These are phyloP conservation scores for Podilymbus podiceps DNA, from an alignment of 2,113 vertebrate species.

Conservation along the genomic window DNA sequence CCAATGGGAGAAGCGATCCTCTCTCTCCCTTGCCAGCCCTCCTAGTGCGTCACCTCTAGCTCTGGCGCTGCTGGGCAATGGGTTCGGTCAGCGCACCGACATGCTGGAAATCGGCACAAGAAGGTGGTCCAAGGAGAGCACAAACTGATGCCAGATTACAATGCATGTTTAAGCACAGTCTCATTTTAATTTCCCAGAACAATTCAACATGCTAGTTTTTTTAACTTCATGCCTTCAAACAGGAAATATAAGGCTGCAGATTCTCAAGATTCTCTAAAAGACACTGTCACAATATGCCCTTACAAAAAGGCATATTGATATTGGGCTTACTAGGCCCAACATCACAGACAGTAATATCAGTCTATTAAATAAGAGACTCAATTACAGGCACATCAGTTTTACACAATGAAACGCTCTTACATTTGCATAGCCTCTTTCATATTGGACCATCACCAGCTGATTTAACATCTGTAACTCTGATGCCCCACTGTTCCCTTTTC, in stretches of 20 bases:
- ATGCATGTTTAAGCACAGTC: neutral
- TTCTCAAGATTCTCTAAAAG: neutral
- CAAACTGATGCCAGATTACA: neutral
- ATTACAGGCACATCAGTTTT: neutral
- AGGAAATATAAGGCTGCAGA: neutral
- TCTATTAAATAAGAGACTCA: neutral
- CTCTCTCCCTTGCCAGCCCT: neutral
- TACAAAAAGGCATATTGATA: neutral
- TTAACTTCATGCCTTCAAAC: neutral
- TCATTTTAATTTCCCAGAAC: neutral
- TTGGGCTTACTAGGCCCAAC: neutral
- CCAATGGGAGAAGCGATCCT: neutral
- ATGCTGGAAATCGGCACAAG: neutral
- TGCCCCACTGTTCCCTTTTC: neutral
- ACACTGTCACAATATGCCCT: neutral
- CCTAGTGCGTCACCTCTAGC: neutral
- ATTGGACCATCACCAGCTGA: neutral
- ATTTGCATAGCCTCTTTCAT: neutral
- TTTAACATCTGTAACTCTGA: neutral
- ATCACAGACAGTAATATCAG: neutral
- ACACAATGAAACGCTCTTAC: neutral
- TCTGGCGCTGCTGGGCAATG: fast-evolving
- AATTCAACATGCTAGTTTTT: neutral
- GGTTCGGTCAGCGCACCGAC: neutral
- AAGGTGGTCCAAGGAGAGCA: neutral